Conservation (phyloP, 2,113 vertebrate species). For the Corythornis vintsioides region DNA sequence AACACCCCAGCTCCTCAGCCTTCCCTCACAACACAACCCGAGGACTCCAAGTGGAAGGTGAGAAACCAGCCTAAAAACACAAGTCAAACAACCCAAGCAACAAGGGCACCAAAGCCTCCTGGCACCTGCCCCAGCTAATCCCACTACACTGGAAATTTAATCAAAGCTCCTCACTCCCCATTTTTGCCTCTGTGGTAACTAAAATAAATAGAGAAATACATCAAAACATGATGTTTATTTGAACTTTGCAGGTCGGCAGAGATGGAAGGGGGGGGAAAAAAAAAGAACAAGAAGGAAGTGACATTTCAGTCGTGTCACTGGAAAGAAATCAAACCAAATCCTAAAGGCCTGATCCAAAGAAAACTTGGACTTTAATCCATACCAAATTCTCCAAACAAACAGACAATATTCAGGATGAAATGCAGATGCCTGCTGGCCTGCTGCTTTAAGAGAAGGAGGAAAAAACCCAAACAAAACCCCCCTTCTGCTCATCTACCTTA, state of each 20-base stretch:
- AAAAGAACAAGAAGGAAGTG: background rate
- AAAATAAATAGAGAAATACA: constrained; percentile 37
- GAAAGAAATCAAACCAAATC: constrained; percentile 6
- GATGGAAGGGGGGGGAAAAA: background rate
- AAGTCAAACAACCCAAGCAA: background rate
- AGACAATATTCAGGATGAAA: background rate
- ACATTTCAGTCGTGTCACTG: background rate
- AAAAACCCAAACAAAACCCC: background rate
- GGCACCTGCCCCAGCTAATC: constrained; percentile 1
- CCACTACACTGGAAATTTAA: background rate
- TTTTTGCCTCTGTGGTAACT: background rate
- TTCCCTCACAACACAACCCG: background rate
- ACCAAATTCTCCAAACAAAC: constrained; percentile 23
- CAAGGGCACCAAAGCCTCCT: background rate
- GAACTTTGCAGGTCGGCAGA: background rate
- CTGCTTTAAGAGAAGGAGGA: background rate
- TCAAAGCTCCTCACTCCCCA: background rate
- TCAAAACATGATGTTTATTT: background rate
- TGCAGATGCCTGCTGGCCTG: background rate
- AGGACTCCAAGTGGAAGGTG: background rate
- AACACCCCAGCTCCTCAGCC: too few relatives aligned
- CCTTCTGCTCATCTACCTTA: background rate
- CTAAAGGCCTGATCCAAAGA: constrained; percentile 3
- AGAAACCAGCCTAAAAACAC: background rate
- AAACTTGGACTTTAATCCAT: background rate